phyloP scores from a whole-genome alignment of 2,113 vertebrate genomes.

The Pogona vitticeps region DNA sequence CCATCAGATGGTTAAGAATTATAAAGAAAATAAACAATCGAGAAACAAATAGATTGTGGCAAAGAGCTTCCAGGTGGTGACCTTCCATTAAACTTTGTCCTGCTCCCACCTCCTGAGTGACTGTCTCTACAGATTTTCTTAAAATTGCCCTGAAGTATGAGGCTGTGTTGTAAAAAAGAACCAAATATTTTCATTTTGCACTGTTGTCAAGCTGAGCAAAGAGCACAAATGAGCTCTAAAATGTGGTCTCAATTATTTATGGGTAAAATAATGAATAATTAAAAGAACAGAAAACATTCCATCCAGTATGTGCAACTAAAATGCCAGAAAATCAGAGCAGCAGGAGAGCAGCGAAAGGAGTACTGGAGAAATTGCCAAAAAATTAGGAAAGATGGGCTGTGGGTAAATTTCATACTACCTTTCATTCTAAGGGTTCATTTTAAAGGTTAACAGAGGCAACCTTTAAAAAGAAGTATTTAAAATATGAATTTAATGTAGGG shows the following conservation, averaged over 20 bases:
- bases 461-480: too few relatives aligned
- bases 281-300: conserved; percentile 65
- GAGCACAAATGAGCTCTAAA: conserved; percentile 60
- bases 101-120: too few relatives aligned
- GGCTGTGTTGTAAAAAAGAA: not conserved
- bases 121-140: not conserved
- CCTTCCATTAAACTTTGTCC: not conserved
- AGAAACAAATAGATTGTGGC: not conserved
- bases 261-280: conserved; percentile 67
- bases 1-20: too few relatives aligned
- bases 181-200: conserved; percentile 25
- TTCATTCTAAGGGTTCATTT: too few relatives aligned
- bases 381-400: not conserved
- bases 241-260: conserved; percentile 70
- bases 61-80: not conserved
- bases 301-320: conserved; percentile 65
- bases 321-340: conserved; percentile 70
- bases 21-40: not conserved
- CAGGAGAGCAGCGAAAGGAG: conserved; percentile 16
- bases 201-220: conserved; percentile 32
- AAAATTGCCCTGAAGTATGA: not conserved
- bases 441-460: too few relatives aligned
- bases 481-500: too few relatives aligned
- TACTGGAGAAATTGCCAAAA: not conserved
- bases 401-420: not conserved